Conservation (phyloP, 2,113 vertebrate species). For the Notarius quadriscutis region DNA sequence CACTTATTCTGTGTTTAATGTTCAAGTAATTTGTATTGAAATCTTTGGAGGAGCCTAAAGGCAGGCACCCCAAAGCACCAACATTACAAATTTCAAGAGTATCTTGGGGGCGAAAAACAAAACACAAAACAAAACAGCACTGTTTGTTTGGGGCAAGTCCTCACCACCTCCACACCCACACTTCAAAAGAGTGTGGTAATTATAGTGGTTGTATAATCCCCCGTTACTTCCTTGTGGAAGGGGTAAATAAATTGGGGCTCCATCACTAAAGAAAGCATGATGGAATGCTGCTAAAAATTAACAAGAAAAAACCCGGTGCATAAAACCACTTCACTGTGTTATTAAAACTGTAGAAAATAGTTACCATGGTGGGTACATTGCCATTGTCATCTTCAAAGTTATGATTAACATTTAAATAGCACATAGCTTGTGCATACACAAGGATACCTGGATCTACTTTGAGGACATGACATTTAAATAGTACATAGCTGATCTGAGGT, state of each 20-base stretch:
- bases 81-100: slow-evolving; percentile 1
- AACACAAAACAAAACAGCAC: neutral
- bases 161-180: slow-evolving; percentile 21
- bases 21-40: neutral
- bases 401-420: slow-evolving; percentile 11
- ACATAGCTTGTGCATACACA: slow-evolving; percentile 6
- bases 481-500: slow-evolving; percentile 6
- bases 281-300: slow-evolving; percentile 8
- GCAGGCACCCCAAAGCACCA: neutral
- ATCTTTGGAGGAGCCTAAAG: neutral
- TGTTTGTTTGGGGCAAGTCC: slow-evolving; percentile 24
- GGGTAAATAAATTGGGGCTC: slow-evolving; percentile 51
- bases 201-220: slow-evolving; percentile 60
- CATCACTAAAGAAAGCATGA: slow-evolving; percentile 47
- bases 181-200: slow-evolving; percentile 61
- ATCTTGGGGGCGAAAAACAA: neutral
- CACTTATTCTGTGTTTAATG: neutral
- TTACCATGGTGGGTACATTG: slow-evolving; percentile 6
- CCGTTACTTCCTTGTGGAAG: slow-evolving; percentile 23
- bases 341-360: slow-evolving; percentile 51
- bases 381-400: slow-evolving; percentile 36
- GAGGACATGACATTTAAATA: slow-evolving; percentile 15
- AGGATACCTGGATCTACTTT: neutral
- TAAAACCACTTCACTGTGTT: slow-evolving; percentile 37
- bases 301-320: slow-evolving; percentile 54